Conservation (phyloP, 2,113 vertebrate genomes). For the Crotalus horridus region DNA sequence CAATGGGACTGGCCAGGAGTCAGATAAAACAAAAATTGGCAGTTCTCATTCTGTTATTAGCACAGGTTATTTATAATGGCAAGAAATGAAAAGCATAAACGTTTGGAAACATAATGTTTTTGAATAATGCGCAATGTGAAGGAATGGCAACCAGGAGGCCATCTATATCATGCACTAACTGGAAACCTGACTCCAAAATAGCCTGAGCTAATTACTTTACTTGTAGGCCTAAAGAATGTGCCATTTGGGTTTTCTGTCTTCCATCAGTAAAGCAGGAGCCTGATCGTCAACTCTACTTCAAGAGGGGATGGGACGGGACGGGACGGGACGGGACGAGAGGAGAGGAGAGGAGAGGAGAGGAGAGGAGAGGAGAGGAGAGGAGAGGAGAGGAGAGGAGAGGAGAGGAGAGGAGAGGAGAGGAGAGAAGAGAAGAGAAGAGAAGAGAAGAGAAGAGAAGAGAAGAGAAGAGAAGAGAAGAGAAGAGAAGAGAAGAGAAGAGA, state of each 20-base stretch:
- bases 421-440: too few relatives aligned
- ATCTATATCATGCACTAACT: background rate
- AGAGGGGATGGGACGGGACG: background rate
- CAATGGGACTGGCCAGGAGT: background rate
- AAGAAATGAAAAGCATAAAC: too few relatives aligned
- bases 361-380: too few relatives aligned
- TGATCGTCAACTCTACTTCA: background rate
- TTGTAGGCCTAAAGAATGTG: background rate
- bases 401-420: too few relatives aligned
- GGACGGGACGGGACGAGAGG: too few relatives aligned
- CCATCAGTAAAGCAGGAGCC: background rate
- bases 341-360: too few relatives aligned
- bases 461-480: too few relatives aligned
- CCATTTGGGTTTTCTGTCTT: background rate
- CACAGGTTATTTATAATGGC: background rate
- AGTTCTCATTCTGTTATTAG: background rate
- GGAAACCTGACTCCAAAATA: background rate
- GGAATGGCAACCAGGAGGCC: background rate
- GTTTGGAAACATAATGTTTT: too few relatives aligned
- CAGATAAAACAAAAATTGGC: background rate
- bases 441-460: too few relatives aligned
- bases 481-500: too few relatives aligned
- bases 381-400: too few relatives aligned
- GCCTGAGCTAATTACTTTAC: background rate
- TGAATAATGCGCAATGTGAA: background rate